A percentile compares a stretch with the other conserved stretches of the same genome.
Evolutionary conservation across 1,140 invertebrate species (phyloP).

Genomic region (Pomacea maculata): DNA sequence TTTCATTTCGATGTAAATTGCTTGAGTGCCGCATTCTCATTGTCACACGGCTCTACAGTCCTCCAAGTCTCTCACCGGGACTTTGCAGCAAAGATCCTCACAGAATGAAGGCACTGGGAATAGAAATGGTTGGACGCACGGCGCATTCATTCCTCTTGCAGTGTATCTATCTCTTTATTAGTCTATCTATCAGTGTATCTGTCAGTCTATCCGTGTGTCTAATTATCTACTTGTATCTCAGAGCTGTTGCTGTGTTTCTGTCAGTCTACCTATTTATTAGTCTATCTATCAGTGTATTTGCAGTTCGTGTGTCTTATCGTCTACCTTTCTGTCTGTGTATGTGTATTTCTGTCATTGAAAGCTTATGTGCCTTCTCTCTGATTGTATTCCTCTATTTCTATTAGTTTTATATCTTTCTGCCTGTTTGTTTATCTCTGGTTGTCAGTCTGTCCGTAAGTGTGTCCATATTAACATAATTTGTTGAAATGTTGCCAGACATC

Average conservation of each 20-base stretch:
- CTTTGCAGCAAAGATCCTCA: too few relatives aligned
- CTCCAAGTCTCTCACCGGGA: background rate
- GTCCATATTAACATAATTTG: too few relatives aligned
- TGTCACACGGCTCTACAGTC: background rate
- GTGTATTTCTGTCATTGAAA: background rate
- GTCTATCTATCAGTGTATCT: background rate
- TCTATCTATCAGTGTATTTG: background rate
- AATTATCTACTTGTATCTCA: too few relatives aligned
- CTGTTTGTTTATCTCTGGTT: background rate
- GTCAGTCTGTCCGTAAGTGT: background rate
- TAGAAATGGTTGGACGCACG: too few relatives aligned
- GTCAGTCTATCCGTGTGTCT: background rate
- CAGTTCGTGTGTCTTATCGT: too few relatives aligned
- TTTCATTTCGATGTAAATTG: background rate
- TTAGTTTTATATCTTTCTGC: background rate
- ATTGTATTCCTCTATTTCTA: too few relatives aligned
- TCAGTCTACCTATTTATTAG: background rate
- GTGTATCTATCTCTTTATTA: background rate
- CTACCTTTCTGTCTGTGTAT: constrained; percentile 2
- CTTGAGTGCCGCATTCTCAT: background rate
- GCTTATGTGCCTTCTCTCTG: too few relatives aligned
- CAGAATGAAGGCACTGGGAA: too few relatives aligned
- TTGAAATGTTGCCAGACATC: too few relatives aligned
- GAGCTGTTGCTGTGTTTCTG: background rate
- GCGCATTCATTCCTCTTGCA: too few relatives aligned